These are phyloP conservation scores for Aldrovandia affinis DNA, from an alignment of 2,797 vertebrate genomes.

Conservation along the genomic window DNA sequence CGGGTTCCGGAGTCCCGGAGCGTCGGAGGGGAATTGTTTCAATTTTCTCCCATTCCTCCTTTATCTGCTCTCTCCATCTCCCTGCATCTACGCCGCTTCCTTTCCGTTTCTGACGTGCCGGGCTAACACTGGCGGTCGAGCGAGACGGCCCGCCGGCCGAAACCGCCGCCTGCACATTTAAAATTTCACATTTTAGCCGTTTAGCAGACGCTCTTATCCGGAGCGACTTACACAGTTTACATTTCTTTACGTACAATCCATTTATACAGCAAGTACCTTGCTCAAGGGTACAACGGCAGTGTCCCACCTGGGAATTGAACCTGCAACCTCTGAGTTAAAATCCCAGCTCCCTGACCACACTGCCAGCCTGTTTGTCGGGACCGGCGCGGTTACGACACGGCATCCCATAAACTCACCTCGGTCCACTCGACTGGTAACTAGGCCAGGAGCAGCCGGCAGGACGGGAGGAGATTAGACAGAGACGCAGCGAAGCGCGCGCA, in stretches of 20 bases:
- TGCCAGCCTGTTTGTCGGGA: background rate
- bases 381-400: background rate
- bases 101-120: background rate
- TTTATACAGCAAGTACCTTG: no score
- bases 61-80: background rate
- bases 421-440: background rate
- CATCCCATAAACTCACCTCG: background rate
- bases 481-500: background rate
- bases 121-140: background rate
- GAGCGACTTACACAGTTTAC: no score
- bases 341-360: no score
- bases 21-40: constrained; percentile 63
- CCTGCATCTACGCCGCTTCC: background rate
- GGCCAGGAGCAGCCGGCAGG: background rate
- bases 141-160: background rate
- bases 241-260: no score
- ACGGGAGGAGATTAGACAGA: background rate
- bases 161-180: background rate
- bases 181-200: no score
- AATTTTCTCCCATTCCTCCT: constrained; percentile 40
- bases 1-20: constrained; percentile 60
- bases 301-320: no score
- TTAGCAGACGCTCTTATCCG: no score
- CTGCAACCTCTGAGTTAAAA: no score
- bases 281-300: no score